Conservation (phyloP, 2,797 vertebrate species). For the Carapus acus region DNA sequence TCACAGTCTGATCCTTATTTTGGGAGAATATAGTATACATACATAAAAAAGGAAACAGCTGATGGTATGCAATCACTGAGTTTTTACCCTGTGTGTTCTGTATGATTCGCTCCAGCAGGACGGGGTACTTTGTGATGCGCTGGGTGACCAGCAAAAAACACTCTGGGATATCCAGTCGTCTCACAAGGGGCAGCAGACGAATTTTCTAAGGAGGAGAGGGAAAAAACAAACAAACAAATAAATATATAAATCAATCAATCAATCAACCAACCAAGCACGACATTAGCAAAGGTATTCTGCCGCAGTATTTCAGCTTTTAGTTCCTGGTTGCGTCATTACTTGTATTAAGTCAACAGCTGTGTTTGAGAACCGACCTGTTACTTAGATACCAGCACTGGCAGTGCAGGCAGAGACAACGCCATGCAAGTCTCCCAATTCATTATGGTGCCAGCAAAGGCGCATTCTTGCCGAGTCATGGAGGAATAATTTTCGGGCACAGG, state of each 20-base stretch:
- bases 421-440: background rate
- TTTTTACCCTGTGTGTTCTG: conserved; percentile 86
- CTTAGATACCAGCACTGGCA: background rate
- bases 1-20: too few species aligned
- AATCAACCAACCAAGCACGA: too few species aligned
- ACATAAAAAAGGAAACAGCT: too few species aligned
- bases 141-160: conserved; percentile 91
- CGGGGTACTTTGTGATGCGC: conserved; percentile 93
- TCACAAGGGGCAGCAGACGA: conserved; percentile 78
- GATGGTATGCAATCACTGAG: too few species aligned
- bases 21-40: too few species aligned
- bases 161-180: conserved; percentile 84
- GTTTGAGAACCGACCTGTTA: background rate
- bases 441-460: background rate
- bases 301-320: too few species aligned
- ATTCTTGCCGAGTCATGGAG: conserved; percentile 1
- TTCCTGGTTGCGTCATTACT: background rate
- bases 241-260: too few species aligned
- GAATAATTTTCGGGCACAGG: background rate
- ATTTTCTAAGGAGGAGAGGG: too few species aligned
- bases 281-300: too few species aligned
- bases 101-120: conserved; percentile 87
- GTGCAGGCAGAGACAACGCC: background rate
- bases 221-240: too few species aligned
- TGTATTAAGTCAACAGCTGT: background rate